Percentiles rank a stretch among this genome's conserved stretches.
Conservation (phyloP, 2,888 invertebrate genomes). For the Eupithecia centaureata region DNA sequence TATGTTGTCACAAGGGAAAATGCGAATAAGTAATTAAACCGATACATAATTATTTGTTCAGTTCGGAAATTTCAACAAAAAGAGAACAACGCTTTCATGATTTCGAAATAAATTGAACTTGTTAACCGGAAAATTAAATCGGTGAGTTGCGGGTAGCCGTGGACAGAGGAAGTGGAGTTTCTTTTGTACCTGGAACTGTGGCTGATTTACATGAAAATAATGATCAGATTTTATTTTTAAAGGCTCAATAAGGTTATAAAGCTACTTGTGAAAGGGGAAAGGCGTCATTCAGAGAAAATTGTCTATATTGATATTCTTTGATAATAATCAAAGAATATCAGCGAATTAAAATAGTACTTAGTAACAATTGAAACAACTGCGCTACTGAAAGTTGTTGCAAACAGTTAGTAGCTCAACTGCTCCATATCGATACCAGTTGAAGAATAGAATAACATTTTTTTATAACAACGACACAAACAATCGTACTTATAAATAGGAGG, state of each 20-base stretch:
- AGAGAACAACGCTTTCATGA: not conserved
- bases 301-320: no score
- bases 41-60: constrained; percentile 5
- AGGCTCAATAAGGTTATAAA: not conserved
- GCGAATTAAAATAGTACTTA: no score
- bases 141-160: not conserved
- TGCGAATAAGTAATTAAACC: not conserved
- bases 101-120: constrained; percentile 3
- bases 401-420: no score
- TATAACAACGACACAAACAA: no score
- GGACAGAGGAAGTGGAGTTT: not conserved
- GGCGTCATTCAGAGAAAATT: no score
- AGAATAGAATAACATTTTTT: no score
- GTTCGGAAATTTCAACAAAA: not conserved
- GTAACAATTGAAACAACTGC: no score
- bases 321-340: no score
- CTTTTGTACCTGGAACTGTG: not conserved
- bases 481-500: no score
- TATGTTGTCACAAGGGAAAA: not conserved
- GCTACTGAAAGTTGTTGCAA: no score
- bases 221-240: not conserved
- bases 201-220: not conserved
- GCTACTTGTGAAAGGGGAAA: not conserved
- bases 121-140: constrained; percentile 11
- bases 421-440: no score